Conservation (phyloP, 2,113 vertebrate genomes). For the Pelodiscus sinensis region DNA sequence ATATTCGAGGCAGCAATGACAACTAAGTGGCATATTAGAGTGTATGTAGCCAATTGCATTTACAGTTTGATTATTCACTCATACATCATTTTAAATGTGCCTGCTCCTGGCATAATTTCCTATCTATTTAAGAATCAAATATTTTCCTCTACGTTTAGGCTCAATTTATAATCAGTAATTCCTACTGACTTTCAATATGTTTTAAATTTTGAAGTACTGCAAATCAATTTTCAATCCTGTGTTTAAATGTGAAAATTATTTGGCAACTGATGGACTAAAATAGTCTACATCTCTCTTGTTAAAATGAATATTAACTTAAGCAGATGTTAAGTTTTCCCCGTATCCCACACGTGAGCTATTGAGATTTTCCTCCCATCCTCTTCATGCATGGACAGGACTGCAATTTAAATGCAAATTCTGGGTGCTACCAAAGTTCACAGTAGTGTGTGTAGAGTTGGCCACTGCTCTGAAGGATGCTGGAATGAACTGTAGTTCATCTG, state of each 20-base stretch:
- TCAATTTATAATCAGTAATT: neutral
- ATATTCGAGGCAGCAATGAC: slow-evolving; percentile 21
- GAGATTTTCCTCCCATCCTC: neutral
- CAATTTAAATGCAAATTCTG: slow-evolving; percentile 65
- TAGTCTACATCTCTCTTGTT: neutral
- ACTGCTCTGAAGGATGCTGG: neutral
- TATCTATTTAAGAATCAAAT: neutral
- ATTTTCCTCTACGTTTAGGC: neutral
- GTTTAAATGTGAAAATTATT: slow-evolving; percentile 16
- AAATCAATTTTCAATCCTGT: slow-evolving; percentile 1
- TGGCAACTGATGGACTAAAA: neutral
- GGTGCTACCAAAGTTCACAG: neutral
- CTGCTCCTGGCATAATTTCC: neutral
- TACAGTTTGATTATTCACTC: neutral
- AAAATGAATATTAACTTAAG: neutral
- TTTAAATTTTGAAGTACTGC: slow-evolving; percentile 7
- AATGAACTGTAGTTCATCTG: slow-evolving; percentile 44
- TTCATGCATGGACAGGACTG: neutral
- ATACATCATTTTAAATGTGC: neutral
- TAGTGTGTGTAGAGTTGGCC: neutral
- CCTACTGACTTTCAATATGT: neutral
- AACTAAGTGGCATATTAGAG: neutral
- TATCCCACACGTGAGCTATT: neutral
- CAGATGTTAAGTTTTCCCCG: neutral
- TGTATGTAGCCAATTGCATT: neutral